Base-by-base conservation (phyloP, 2,797 vertebrate genomes). In the Periophthalmus magnuspinnatus region DNA sequence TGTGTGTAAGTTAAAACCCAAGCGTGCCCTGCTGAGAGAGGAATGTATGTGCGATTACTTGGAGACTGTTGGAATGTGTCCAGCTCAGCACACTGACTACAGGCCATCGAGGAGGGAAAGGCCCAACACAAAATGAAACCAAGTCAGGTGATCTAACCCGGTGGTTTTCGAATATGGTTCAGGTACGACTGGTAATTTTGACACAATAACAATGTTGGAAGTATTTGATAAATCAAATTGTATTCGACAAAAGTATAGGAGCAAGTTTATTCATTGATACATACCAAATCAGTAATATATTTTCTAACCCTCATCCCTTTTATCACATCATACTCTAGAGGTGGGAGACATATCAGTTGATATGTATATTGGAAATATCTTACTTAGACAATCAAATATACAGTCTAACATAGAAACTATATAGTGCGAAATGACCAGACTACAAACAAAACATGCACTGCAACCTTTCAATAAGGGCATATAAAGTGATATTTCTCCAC, bases 11-110 rank as follows among this genome's bases (percentile, higher is more conserved):
- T 75, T 76, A 64, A 75, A 80, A 77, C 73, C 34, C 63, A 75
- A 77, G 72, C 2, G 17, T 74, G 71, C 11, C 80, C 78, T 80
- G 83, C 81, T 80, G 85, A 79, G 83, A 68, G 78, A 85, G 81
- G 81, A 89, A 89, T 86, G 84, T 72, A 76, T 81, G 70, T 67
- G 78, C 79, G 83, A 85, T 86, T 84, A 76, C 79, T 78, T 52
- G 22, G 70, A 78, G 79, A 69, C 67, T 3, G 36, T 70, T 81
- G 84, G 84, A 88, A 85, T 84, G 75, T 80, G 82, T 81, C 71
- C 47, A 63, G 75, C 75, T 86, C 76, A 84, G 71, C 71, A 79
- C 74, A 84, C 78, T 16, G 41, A 45, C 41, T 74, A 72, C 74
- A 83, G 75, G 74, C 83, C 82, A 83, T 79, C 78, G 67, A 33